Base-by-base conservation (phyloP, 2,797 vertebrate species). In the Liasis olivaceus region DNA sequence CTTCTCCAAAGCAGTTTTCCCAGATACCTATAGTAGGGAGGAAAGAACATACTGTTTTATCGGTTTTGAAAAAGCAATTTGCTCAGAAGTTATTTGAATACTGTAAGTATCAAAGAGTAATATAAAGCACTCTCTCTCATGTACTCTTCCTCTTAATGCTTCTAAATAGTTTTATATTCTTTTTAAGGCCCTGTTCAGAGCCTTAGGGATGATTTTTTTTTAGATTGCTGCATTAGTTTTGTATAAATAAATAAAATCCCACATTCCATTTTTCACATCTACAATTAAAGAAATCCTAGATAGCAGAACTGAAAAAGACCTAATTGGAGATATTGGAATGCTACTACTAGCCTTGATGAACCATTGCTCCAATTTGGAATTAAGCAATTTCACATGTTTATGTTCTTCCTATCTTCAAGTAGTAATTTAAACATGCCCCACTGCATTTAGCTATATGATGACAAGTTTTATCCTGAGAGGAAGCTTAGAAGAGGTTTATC, bases 1-100 rank as follows among this genome's bases (percentile, higher is more conserved):
- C 93, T 96, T 98, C 97, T 98, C 98, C 17, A 99, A 95, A 0
- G 98, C 97, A 11, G 98, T 98, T 95, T 97, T 97, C 17, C 99
- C 99, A 8, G 96, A 95, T 91, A 99, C 96, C 99, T 99, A 95
- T 20, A 97, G 93, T 14, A 89, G 95, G 94, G 90, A 0, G 36
- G 93, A 54, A 89, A 2, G 11, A 2, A 93, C 0, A 60, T 60
- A n/a, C 89, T 90, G 56, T 60, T 81, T 66, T 90, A n/a, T 54
- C 14, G 47, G 4, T 89, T 89, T 11, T 59, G 31, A 81, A 60
- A 14, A 90, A 85, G 15, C 20, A 26, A 3, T 87, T 54, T n/a
- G 62, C 91, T 62, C 3, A 56, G 59, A 95, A 92, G 91, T 93
- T 47, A 81, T 47, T 47, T 24, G 20, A 47, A 47, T 24, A 24